Percentiles rank a stretch among this genome's conserved stretches.
Conservation (phyloP, 2,888 invertebrate genomes). For the Agriopis marginaria region DNA sequence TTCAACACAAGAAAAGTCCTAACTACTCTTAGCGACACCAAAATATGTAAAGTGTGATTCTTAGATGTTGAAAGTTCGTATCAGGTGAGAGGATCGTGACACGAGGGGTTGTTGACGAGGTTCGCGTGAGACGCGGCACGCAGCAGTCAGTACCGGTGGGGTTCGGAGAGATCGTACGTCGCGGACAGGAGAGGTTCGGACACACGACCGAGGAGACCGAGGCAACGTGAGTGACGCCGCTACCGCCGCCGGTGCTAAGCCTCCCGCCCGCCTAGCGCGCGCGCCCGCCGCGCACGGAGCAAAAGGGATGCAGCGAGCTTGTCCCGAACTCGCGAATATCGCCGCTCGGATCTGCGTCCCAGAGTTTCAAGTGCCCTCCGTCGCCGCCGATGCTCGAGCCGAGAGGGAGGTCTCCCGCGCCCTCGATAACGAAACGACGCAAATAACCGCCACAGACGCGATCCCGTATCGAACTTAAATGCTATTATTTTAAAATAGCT, state of each 20-base stretch:
- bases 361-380: slow-evolving; percentile 81
- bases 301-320: slow-evolving; percentile 82
- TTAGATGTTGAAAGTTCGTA: slow-evolving; percentile 41
- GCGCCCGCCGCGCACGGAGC: slow-evolving; percentile 71
- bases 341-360: slow-evolving; percentile 75
- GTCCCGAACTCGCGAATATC: slow-evolving; percentile 76
- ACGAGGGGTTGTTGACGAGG: slow-evolving; percentile 61
- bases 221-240: slow-evolving; percentile 82
- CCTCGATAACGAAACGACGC: slow-evolving; percentile 59
- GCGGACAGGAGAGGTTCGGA: slow-evolving; percentile 82
- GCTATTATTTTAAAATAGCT: slow-evolving; percentile 58
- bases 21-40: slow-evolving; percentile 52
- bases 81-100: slow-evolving; percentile 45
- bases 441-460: slow-evolving; percentile 52
- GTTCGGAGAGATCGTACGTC: slow-evolving; percentile 81
- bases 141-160: slow-evolving; percentile 76
- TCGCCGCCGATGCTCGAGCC: slow-evolving; percentile 70
- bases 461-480: slow-evolving; percentile 61
- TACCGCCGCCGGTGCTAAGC: slow-evolving; percentile 58
- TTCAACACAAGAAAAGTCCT: slow-evolving; percentile 57
- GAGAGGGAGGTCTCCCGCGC: slow-evolving; percentile 78
- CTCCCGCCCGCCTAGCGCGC: slow-evolving; percentile 74
- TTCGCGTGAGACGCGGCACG: slow-evolving; percentile 66
- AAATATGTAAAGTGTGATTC: slow-evolving; percentile 49
- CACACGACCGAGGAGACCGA: slow-evolving; percentile 81